Evolutionary conservation across 2,888 invertebrate species (phyloP), one percentile per base, ranked within the genome.

Genomic region (Cremastinae sp.): DNA sequence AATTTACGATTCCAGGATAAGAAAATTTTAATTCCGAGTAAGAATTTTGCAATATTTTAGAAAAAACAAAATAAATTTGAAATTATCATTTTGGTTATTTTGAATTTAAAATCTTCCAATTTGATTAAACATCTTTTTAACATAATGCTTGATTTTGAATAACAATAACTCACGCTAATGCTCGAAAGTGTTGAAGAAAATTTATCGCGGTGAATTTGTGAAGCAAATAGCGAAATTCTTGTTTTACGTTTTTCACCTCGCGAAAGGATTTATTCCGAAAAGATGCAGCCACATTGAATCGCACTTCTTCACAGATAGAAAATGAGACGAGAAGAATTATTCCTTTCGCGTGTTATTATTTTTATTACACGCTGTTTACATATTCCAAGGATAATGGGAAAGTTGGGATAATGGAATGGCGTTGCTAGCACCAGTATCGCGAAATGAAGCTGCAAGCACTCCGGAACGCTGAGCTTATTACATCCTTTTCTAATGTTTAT

Each of bases 381-480:
- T 22, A 28, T 53, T 53, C 64, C 28, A 43, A n/a, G 22, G 8
- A 41, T 41, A 53, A 20, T 20, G 22, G 14, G 22, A 18, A 53
- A 53, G 37, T 45, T 45, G 1, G n/a, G 18, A 56, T 66, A 58
- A 58, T 66, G 18, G 64, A 47, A 39, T 20, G 9, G 39, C 18
- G 20, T 20, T n/a, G 49, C 10, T 49, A n/a, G n/a, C n/a, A 9
- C 18, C 8, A 39, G 41, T 45, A 20, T 47, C 62, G 14, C 58
- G 58, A 58, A 12, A 45, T 12, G 16, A 28, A 2, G 28, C 28
- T 28, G 41, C 12, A 41, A 41, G 41, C 2, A 41, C 2, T 9
- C 9, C 2, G 9, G 41, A 41, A 12, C 2, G 10, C 10, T 41
- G 10, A 41, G 12, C 41, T 41, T 41, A n/a, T n/a, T 41, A 41